These are phyloP conservation scores for Coilia nasus DNA, from an alignment of 2,797 vertebrate species.

Conservation along the genomic window DNA sequence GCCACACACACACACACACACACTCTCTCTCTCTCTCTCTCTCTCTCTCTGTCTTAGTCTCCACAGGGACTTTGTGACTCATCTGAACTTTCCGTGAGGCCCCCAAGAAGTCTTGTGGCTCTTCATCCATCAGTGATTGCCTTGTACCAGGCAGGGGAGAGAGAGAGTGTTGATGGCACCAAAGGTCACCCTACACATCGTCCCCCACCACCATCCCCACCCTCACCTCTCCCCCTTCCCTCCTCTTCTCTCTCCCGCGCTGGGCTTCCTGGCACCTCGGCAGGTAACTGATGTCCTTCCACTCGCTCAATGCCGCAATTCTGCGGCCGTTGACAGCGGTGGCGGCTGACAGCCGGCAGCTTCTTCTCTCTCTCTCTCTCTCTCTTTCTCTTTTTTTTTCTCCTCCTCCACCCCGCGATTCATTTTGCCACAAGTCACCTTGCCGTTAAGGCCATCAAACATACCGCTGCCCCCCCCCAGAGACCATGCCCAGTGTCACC, in stretches of 20 bases:
- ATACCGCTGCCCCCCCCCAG: constrained; percentile 5
- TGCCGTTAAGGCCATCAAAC: constrained; percentile 33
- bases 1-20: background rate
- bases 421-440: constrained; percentile 44
- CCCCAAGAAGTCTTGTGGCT: constrained; percentile 27
- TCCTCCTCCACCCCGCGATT: background rate
- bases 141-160: constrained; percentile 3
- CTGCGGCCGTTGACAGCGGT: constrained; percentile 23
- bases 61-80: constrained; percentile 22
- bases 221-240: too few species aligned
- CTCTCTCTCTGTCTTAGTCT: constrained; percentile 14
- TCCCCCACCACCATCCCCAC: background rate
- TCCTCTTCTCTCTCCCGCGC: too few species aligned
- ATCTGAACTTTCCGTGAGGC: constrained; percentile 26
- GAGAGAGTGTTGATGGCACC: constrained; percentile 16
- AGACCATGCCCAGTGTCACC: background rate
- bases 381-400: too few species aligned
- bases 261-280: background rate
- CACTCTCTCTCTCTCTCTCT: background rate
- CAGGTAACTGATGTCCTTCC: constrained; percentile 26
- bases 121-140: constrained; percentile 38
- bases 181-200: constrained; percentile 42
- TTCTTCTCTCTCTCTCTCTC: background rate
- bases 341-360: constrained; percentile 17
- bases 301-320: background rate